Evolutionary conservation across 2,113 vertebrate species (phyloP).

Genomic region (Lampris megalopsis): DNA sequence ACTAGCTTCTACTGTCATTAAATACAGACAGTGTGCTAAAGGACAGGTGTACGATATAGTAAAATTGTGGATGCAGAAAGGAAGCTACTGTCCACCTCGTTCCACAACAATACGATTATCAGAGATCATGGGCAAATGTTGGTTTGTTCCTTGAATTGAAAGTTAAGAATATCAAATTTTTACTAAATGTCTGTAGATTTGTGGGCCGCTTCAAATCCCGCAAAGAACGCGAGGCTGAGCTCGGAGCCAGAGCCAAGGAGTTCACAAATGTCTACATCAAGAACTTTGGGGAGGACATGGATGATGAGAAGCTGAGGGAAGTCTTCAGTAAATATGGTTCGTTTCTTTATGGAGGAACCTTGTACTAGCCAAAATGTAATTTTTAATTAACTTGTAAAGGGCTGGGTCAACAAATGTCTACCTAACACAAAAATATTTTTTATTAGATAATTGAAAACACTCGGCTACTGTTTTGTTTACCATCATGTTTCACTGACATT

Average conservation of each 20-base stretch:
- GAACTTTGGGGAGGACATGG: constrained; percentile 97
- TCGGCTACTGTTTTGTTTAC: too few relatives aligned
- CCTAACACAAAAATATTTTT: too few relatives aligned
- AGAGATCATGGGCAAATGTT: too few relatives aligned
- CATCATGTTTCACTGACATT: too few relatives aligned
- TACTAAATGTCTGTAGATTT: constrained; percentile 80
- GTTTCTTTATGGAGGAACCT: background rate
- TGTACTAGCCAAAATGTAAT: background rate
- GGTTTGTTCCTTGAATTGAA: background rate
- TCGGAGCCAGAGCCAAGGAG: constrained; percentile 95
- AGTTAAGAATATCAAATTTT: background rate
- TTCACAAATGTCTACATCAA: constrained; percentile 99
- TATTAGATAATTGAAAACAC: too few relatives aligned
- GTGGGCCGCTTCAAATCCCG: constrained; percentile 98
- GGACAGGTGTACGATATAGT: too few relatives aligned
- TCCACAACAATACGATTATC: too few relatives aligned
- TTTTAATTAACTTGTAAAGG: too few relatives aligned
- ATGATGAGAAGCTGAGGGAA: constrained; percentile 96
- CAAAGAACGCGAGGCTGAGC: constrained; percentile 96
- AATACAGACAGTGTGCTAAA: background rate
- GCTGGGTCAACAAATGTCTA: too few relatives aligned
- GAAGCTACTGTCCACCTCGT: too few relatives aligned
- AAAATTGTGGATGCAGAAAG: too few relatives aligned
- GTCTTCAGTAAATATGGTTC: constrained; percentile 93
- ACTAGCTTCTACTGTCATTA: background rate